Conservation (phyloP, 2,888 invertebrate genomes). For the Caenorhabditis zanzibari region DNA sequence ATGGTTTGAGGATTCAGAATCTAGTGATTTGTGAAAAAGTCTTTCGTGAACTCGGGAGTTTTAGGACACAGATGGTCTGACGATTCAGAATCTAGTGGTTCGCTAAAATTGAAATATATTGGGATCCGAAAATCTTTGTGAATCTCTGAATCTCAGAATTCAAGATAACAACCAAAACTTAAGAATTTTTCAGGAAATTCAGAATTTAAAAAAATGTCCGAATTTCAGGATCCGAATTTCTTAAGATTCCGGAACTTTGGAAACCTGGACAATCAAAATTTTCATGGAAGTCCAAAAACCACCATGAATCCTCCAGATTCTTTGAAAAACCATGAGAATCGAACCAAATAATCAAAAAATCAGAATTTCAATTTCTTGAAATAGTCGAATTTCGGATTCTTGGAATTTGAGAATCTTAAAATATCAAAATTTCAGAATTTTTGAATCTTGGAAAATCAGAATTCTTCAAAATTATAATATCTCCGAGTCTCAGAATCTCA, state of each 20-base stretch:
- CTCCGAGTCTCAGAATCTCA: not conserved
- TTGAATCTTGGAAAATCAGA: not conserved
- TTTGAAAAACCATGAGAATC: too few relatives aligned
- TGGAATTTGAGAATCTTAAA: not conserved
- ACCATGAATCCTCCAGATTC: too few relatives aligned
- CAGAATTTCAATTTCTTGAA: too few relatives aligned
- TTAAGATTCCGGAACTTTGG: not conserved
- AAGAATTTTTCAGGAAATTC: constrained; percentile 10
- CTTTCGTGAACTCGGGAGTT: too few relatives aligned
- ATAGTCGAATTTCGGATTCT: not conserved
- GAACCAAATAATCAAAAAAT: too few relatives aligned
- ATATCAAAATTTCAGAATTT: not conserved
- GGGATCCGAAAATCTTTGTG: too few relatives aligned
- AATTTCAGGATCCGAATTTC: not conserved
- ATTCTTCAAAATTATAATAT: not conserved
- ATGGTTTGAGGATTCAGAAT: too few relatives aligned
- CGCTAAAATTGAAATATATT: too few relatives aligned
- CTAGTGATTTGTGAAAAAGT: too few relatives aligned
- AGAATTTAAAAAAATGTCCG: not conserved
- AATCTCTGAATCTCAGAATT: not conserved
- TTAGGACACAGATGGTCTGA: too few relatives aligned
- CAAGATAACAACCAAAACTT: not conserved
- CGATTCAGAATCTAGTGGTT: too few relatives aligned
- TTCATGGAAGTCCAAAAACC: too few relatives aligned
- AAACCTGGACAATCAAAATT: not conserved